These are phyloP conservation scores for Argyra leucocephala DNA, from an alignment of 2,888 invertebrate genomes.

Conservation along the genomic window DNA sequence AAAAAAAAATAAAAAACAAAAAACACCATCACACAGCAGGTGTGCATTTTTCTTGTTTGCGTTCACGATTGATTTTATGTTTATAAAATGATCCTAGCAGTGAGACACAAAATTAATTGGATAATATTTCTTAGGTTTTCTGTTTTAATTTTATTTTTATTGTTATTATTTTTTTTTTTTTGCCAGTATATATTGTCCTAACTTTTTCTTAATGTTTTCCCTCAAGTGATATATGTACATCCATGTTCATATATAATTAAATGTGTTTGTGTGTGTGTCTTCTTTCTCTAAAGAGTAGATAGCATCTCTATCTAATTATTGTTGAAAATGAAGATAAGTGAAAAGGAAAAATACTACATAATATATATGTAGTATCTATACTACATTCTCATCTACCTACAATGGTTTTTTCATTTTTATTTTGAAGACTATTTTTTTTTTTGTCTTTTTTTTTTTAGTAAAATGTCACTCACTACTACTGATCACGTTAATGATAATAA, in stretches of 20 bases:
- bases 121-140: conserved; percentile 9
- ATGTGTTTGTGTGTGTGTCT: too few relatives aligned
- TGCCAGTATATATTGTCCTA: not conserved
- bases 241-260: too few relatives aligned
- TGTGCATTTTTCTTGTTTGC: conserved; percentile 11
- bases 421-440: not conserved
- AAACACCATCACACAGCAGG: conserved; percentile 10
- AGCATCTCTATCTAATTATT: conserved; percentile 1
- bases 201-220: not conserved
- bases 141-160: not conserved
- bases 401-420: not conserved
- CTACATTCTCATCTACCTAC: not conserved
- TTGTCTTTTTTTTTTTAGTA: not conserved
- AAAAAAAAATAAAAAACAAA: not conserved
- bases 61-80: conserved; percentile 9
- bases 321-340: not conserved
- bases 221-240: not conserved
- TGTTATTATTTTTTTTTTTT: not conserved
- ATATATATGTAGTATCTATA: too few relatives aligned
- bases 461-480: not conserved
- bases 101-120: conserved; percentile 11
- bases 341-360: not conserved
- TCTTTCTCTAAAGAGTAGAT: too few relatives aligned
- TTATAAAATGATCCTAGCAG: not conserved
- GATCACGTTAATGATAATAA: not conserved